Evolutionary conservation across 2,797 vertebrate species (phyloP).

Genomic region (Gorsachius magnificus): DNA sequence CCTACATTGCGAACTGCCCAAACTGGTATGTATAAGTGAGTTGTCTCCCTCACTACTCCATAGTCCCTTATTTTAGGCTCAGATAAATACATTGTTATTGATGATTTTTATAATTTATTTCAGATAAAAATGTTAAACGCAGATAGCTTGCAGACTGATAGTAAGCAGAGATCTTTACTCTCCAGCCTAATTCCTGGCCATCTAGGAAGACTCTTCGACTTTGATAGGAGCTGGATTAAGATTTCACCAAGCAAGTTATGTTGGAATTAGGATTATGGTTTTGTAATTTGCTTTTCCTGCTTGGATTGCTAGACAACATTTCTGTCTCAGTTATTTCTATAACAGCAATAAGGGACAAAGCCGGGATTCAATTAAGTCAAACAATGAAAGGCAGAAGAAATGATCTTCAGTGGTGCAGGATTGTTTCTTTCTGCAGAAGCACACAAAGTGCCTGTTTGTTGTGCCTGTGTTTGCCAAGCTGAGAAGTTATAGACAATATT

Average conservation of each 20-base stretch:
- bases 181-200: not conserved
- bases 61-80: not conserved
- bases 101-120: not conserved
- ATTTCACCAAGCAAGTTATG: not conserved
- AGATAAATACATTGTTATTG: not conserved
- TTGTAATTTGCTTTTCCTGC: not conserved
- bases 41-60: not conserved
- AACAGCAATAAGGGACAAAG: constrained; percentile 31
- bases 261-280: not conserved
- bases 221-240: not conserved
- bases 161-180: not conserved
- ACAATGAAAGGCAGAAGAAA: constrained; percentile 28
- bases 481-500: constrained; percentile 50
- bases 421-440: constrained; percentile 14
- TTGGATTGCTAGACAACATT: not conserved
- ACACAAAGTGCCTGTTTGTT: constrained; percentile 37
- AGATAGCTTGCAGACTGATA: not conserved
- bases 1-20: not conserved
- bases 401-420: not conserved
- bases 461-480: not conserved
- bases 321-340: not conserved
- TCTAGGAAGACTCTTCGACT: not conserved
- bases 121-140: not conserved
- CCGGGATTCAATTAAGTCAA: constrained; percentile 18
- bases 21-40: not conserved